Conservation (phyloP, 2,113 vertebrate genomes). For the Alethe castanea region DNA sequence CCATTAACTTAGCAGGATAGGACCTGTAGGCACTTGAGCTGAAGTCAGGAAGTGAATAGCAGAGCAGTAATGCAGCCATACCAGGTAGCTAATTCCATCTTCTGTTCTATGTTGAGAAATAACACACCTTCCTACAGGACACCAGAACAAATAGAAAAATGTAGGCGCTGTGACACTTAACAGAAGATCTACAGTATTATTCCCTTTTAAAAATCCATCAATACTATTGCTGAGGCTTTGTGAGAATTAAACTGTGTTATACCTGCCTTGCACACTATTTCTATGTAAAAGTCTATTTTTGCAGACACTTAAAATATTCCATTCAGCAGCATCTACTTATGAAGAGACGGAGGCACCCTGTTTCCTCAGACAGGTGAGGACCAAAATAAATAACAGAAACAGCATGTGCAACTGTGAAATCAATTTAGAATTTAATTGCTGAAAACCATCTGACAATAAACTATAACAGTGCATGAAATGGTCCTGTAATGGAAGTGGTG, state of each 20-base stretch:
- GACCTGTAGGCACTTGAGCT: slow-evolving; percentile 17
- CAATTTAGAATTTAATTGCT: slow-evolving; percentile 67
- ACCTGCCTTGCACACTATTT: neutral
- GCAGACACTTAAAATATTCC: slow-evolving; percentile 20
- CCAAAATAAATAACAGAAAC: slow-evolving; percentile 50
- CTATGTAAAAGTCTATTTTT: slow-evolving; percentile 36
- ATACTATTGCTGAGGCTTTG: neutral
- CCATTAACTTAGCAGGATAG: slow-evolving; percentile 24
- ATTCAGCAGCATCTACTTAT: neutral
- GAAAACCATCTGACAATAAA: slow-evolving; percentile 52
- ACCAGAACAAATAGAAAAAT: slow-evolving; percentile 32
- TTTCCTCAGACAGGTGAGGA: slow-evolving; percentile 46
- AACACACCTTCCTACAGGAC: slow-evolving; percentile 25
- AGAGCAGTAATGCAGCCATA: neutral
- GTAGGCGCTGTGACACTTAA: neutral
- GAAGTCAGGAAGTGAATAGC: slow-evolving; percentile 11
- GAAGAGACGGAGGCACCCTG: neutral
- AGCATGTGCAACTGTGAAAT: slow-evolving; percentile 48
- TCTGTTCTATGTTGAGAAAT: neutral
- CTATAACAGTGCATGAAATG: slow-evolving; percentile 59
- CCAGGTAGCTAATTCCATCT: slow-evolving; percentile 16
- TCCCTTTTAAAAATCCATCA: slow-evolving; percentile 39
- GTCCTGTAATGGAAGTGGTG: slow-evolving; percentile 52
- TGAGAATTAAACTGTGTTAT: slow-evolving; percentile 36
- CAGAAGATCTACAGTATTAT: neutral